phyloP scores from a whole-genome alignment of 1,140 invertebrate species.

The Sminthurinus signatus region DNA sequence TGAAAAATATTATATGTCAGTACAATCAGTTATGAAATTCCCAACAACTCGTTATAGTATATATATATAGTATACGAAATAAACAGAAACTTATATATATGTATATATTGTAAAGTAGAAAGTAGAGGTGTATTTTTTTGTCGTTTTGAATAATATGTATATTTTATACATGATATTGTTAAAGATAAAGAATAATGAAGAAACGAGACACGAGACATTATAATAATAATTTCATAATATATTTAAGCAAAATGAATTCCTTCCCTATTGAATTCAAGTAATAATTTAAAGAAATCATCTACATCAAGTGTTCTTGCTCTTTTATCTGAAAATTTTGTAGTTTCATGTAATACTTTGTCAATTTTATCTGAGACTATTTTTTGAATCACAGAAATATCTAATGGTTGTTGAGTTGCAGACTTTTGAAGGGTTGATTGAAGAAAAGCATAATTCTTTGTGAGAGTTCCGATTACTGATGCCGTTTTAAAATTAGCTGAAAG shows the following conservation, averaged over 20 bases:
- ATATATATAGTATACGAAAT: background rate
- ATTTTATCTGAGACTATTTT: constrained; percentile 54
- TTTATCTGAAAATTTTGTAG: constrained; percentile 63
- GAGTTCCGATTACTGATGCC: constrained; percentile 66
- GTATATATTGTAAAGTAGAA: background rate
- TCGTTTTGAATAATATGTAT: background rate
- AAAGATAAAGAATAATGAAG: background rate
- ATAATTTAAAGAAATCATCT: constrained; percentile 86
- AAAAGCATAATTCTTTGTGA: constrained; percentile 85
- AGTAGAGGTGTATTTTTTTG: background rate
- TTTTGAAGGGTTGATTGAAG: constrained; percentile 49
- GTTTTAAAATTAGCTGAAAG: constrained; percentile 78
- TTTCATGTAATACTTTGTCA: constrained; percentile 63
- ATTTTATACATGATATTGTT: background rate
- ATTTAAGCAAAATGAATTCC: constrained; percentile 75
- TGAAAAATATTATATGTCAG: too few relatives aligned
- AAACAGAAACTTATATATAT: background rate
- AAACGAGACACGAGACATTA: background rate
- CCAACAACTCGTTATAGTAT: too few relatives aligned
- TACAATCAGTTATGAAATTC: too few relatives aligned
- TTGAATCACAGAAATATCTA: background rate
- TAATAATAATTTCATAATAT: too few relatives aligned
- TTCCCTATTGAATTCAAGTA: constrained; percentile 68
- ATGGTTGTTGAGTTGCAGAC: background rate
- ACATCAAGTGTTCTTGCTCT: constrained; percentile 90